Evolutionary conservation across 2,888 invertebrate genomes (phyloP).

Genomic region (Cataglyphis livida): DNA sequence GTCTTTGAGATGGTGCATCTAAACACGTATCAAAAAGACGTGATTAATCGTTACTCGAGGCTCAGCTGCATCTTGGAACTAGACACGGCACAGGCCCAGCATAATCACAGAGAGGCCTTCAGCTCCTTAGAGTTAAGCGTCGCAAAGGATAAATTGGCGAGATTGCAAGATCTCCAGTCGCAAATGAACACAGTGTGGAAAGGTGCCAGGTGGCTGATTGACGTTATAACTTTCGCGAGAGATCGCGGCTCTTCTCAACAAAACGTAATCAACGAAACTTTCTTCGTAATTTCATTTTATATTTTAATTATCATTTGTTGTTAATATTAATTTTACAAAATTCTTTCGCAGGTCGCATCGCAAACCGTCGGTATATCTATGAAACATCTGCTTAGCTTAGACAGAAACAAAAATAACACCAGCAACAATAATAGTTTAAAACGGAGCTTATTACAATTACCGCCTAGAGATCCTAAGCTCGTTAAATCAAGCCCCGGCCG

Average conservation of each 20-base stretch:
- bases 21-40: conserved; percentile 96
- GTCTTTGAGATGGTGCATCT: conserved; percentile 98
- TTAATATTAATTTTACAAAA: not conserved
- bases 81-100: conserved; percentile 96
- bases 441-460: conserved; percentile 89
- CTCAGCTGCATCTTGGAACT: conserved; percentile 97
- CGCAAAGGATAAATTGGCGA: conserved; percentile 94
- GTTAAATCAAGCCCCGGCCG: conserved; percentile 92
- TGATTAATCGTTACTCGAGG: conserved; percentile 96
- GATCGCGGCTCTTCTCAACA: conserved; percentile 88
- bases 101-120: conserved; percentile 97
- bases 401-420: conserved; percentile 79
- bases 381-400: conserved; percentile 83
- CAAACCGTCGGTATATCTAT: conserved; percentile 82
- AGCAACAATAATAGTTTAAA: conserved; percentile 85
- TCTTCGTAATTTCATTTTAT: not conserved
- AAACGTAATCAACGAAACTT: conserved; percentile 73
- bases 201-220: conserved; percentile 97
- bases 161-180: conserved; percentile 94
- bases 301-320: not conserved
- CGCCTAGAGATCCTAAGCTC: conserved; percentile 91
- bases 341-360: conserved; percentile 59
- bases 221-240: conserved; percentile 96
- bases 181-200: conserved; percentile 97
- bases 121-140: conserved; percentile 94